These are phyloP conservation scores for Ceratina japonica DNA, from an alignment of 1,140 invertebrate genomes.

Conservation along the genomic window DNA sequence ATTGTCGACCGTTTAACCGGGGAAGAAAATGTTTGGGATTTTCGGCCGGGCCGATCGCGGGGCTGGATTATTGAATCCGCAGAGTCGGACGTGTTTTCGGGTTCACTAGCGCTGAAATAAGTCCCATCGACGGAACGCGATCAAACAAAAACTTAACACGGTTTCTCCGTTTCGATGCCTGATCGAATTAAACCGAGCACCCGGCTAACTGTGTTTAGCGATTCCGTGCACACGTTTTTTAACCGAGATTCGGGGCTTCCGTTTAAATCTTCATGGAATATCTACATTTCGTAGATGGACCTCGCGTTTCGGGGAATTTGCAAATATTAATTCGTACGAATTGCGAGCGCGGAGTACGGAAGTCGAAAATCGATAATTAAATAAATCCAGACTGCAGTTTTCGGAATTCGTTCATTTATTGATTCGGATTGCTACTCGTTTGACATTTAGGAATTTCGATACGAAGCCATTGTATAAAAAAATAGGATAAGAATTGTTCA, in stretches of 20 bases:
- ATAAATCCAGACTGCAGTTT: too few relatives aligned
- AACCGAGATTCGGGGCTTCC: background rate
- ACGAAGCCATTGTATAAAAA: too few relatives aligned
- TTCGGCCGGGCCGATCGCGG: background rate
- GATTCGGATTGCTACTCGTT: too few relatives aligned
- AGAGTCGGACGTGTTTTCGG: background rate
- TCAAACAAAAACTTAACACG: background rate
- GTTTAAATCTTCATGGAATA: background rate
- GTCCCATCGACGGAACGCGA: background rate
- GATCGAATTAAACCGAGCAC: slow-evolving; percentile 9
- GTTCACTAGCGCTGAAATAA: slow-evolving; percentile 3
- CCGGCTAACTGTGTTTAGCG: background rate
- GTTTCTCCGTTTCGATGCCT: background rate
- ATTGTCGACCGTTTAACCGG: background rate
- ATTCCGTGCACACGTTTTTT: background rate
- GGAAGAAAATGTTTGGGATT: slow-evolving; percentile 6
- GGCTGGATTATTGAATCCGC: slow-evolving; percentile 6
- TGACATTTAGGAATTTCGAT: too few relatives aligned
- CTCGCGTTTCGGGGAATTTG: background rate
- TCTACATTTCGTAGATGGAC: background rate
- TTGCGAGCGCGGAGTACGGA: background rate
- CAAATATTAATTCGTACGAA: slow-evolving; percentile 21
- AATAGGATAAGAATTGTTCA: too few relatives aligned
- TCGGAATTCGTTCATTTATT: too few relatives aligned
- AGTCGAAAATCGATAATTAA: background rate